These are phyloP conservation scores for Gobio occitaniae DNA, from an alignment of 2,797 vertebrate genomes.

Conservation along the genomic window DNA sequence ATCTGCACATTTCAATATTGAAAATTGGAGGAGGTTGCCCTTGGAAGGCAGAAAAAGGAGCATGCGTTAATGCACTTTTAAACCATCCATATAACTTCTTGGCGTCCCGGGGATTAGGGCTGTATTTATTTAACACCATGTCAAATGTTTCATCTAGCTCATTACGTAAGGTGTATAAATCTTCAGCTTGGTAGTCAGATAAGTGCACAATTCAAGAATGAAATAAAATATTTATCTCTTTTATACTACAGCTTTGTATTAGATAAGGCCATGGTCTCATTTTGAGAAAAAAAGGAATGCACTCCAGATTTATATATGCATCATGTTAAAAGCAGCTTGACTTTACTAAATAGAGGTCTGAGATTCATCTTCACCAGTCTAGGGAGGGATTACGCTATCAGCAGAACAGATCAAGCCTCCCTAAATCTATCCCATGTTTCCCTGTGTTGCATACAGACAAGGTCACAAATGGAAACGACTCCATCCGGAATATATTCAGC, in stretches of 20 bases:
- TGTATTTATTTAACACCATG: conserved; percentile 12
- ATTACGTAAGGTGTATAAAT: not conserved
- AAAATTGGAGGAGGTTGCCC: not conserved
- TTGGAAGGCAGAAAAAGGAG: conserved; percentile 17
- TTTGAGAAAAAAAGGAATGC: not conserved
- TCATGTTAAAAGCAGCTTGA: conserved; percentile 58
- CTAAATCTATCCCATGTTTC: conserved; percentile 56
- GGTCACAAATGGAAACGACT: conserved; percentile 56
- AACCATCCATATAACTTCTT: not conserved
- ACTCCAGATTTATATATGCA: conserved; percentile 35
- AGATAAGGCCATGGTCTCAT: conserved; percentile 19
- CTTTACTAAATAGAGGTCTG: conserved; percentile 53
- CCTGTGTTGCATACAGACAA: conserved; percentile 53
- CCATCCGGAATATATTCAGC: conserved; percentile 58
- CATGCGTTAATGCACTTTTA: not conserved
- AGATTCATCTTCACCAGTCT: conserved; percentile 59
- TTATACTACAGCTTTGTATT: not conserved
- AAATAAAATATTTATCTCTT: not conserved
- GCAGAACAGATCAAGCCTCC: conserved; percentile 50
- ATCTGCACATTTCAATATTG: not conserved
- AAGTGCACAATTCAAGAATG: conserved; percentile 11
- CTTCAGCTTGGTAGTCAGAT: not conserved
- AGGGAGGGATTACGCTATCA: conserved; percentile 55
- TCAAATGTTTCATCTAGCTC: not conserved
- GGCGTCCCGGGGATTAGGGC: not conserved